Conservation (phyloP, 1,140 invertebrate species). For the Camponotus pennsylvanicus region DNA sequence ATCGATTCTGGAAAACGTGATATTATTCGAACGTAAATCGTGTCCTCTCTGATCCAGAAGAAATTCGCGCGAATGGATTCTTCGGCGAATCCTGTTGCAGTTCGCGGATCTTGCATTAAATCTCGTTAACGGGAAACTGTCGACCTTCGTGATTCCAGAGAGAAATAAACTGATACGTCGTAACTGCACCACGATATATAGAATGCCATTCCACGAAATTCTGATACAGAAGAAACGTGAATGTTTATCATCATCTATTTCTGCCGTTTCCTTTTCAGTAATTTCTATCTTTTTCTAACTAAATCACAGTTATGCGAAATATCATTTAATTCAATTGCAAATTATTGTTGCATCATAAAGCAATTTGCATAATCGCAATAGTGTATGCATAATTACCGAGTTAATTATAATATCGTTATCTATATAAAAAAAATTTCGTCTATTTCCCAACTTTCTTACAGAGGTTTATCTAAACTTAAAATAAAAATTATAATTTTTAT, state of each 20-base stretch:
- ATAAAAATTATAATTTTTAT: not conserved
- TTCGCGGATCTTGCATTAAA: slow-evolving; percentile 31
- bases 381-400: not conserved
- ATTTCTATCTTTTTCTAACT: slow-evolving; percentile 10
- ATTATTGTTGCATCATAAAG: not conserved
- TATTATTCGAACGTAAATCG: not conserved
- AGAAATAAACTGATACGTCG: slow-evolving; percentile 57
- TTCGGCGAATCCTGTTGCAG: slow-evolving; percentile 9
- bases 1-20: slow-evolving; percentile 10
- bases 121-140: slow-evolving; percentile 51
- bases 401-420: slow-evolving; percentile 18
- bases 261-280: not conserved
- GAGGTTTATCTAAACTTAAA: not conserved
- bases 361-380: not conserved
- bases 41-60: not conserved
- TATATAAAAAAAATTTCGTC: not conserved
- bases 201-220: slow-evolving; percentile 34
- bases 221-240: not conserved
- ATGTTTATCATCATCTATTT: not conserved
- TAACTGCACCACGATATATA: slow-evolving; percentile 17
- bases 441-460: not conserved
- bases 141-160: slow-evolving; percentile 43
- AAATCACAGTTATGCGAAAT: not conserved
- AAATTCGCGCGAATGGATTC: slow-evolving; percentile 44
- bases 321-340: slow-evolving; percentile 14